phyloP scores from a whole-genome alignment of 2,113 vertebrate species.

The Prochilodus magdalenae region DNA sequence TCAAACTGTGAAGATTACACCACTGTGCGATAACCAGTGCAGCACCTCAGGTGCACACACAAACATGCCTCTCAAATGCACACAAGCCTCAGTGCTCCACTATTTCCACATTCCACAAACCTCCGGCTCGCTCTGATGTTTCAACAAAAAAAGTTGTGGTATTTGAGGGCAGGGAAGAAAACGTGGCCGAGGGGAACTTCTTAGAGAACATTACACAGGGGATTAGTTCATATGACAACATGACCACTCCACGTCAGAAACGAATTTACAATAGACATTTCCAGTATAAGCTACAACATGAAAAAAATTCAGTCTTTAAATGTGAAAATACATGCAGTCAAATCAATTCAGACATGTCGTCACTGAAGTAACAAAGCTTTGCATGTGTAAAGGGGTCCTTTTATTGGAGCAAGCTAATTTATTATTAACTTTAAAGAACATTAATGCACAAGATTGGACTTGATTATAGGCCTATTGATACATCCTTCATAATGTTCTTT shows the following conservation, averaged over 20 bases:
- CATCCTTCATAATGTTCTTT: too few relatives aligned
- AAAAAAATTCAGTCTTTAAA: neutral
- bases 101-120: constrained; percentile 49
- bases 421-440: too few relatives aligned
- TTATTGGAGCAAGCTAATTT: too few relatives aligned
- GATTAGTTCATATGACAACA: constrained; percentile 21
- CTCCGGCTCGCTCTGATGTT: constrained; percentile 33
- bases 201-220: constrained; percentile 22
- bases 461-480: too few relatives aligned
- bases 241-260: constrained; percentile 17
- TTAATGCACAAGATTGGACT: too few relatives aligned
- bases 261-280: constrained; percentile 16
- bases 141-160: constrained; percentile 31
- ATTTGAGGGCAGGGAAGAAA: constrained; percentile 32
- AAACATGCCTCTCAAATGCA: constrained; percentile 24
- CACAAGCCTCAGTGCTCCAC: constrained; percentile 27
- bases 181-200: constrained; percentile 15
- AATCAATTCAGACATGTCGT: neutral
- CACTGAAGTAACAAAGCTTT: too few relatives aligned
- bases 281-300: neutral
- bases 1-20: constrained; percentile 57
- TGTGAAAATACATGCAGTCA: neutral
- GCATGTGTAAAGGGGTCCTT: neutral
- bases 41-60: constrained; percentile 38
- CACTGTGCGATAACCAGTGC: constrained; percentile 43